These are phyloP conservation scores for Eueremaeus valkanovi DNA, from an alignment of 2,888 invertebrate genomes.

Conservation along the genomic window DNA sequence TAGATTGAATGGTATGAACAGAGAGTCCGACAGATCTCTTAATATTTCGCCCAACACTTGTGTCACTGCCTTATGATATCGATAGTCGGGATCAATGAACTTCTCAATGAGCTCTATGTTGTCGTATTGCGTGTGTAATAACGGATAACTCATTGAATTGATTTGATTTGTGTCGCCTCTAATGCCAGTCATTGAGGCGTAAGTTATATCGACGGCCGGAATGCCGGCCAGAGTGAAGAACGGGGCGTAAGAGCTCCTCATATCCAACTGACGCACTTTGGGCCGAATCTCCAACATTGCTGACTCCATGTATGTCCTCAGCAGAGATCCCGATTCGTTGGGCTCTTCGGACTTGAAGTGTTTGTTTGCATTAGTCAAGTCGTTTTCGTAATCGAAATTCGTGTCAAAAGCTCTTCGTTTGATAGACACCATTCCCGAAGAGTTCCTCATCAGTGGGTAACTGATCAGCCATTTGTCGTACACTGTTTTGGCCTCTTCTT, in stretches of 20 bases:
- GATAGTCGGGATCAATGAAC: constrained; percentile 51
- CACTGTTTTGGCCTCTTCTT: constrained; percentile 43
- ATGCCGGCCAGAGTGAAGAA: constrained; percentile 47
- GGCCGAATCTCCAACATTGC: constrained; percentile 45
- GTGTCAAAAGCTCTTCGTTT: neutral
- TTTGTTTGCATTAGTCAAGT: constrained; percentile 5
- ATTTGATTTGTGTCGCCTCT: constrained; percentile 5
- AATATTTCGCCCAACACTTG: constrained; percentile 53
- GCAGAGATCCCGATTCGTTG: constrained; percentile 38
- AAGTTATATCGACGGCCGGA: constrained; percentile 46
- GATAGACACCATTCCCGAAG: constrained; percentile 40
- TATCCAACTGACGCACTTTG: constrained; percentile 46
- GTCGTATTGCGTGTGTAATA: constrained; percentile 55
- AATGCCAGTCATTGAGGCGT: constrained; percentile 32
- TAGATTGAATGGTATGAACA: constrained; percentile 54
- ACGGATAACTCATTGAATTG: constrained; percentile 50
- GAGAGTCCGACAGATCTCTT: constrained; percentile 52
- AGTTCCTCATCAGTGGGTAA: constrained; percentile 45
- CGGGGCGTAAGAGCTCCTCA: constrained; percentile 45
- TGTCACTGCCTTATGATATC: constrained; percentile 50
- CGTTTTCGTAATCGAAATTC: neutral
- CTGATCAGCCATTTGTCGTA: constrained; percentile 46
- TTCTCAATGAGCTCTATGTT: constrained; percentile 51
- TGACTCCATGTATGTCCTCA: constrained; percentile 44
- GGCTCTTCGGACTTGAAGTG: constrained; percentile 35